Conservation (phyloP, 2,888 invertebrate species). For the Hetaerina titia region DNA sequence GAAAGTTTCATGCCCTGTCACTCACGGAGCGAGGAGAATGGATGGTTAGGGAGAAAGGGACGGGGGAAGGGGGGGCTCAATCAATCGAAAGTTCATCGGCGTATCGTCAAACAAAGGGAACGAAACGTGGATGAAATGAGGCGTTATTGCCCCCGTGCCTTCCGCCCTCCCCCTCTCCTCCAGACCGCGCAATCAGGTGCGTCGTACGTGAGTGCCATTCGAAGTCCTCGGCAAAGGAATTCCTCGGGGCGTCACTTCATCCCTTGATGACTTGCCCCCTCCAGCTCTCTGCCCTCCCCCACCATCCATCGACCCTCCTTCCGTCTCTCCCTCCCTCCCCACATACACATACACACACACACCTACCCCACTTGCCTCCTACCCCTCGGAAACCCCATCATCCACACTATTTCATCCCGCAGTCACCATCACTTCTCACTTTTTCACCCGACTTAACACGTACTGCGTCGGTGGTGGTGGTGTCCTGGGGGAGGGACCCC, state of each 20-base stretch:
- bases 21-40: no score
- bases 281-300: not conserved
- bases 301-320: not conserved
- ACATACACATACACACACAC: not conserved
- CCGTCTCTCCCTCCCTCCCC: not conserved
- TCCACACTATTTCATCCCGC: no score
- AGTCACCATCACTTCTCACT: not conserved
- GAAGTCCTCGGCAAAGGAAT: not conserved
- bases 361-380: not conserved
- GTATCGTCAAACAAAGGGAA: slow-evolving; percentile 5
- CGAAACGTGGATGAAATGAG: not conserved
- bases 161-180: not conserved
- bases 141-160: not conserved
- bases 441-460: not conserved
- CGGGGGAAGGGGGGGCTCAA: not conserved
- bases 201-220: not conserved
- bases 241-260: not conserved
- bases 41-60: no score
- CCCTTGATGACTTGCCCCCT: not conserved
- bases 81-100: slow-evolving; percentile 19
- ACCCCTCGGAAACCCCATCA: no score
- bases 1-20: not conserved
- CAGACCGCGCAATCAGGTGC: slow-evolving; percentile 23
- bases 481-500: not conserved
- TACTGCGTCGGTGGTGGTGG: not conserved